These are phyloP conservation scores for Dendrolimus kikuchii DNA, from an alignment of 1,140 invertebrate species.

Conservation along the genomic window DNA sequence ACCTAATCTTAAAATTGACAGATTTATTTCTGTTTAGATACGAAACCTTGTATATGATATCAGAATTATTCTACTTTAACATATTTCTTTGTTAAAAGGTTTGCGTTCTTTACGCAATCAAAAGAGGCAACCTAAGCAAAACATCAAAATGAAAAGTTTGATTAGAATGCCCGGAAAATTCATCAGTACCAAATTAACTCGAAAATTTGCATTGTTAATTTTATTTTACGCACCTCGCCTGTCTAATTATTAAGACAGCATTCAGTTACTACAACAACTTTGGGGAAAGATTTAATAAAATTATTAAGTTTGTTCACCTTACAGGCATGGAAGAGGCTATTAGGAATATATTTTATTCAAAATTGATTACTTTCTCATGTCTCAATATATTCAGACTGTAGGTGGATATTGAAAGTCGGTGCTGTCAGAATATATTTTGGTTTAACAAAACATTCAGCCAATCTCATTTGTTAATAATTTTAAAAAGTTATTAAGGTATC, in stretches of 20 bases:
- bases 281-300: constrained; percentile 15
- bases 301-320: constrained; percentile 13
- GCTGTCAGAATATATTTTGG: too few relatives aligned
- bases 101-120: constrained; percentile 3
- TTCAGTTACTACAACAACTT: constrained; percentile 4
- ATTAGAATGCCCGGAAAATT: constrained; percentile 17
- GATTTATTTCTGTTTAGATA: too few relatives aligned
- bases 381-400: too few relatives aligned
- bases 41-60: too few relatives aligned
- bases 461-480: too few relatives aligned
- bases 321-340: neutral
- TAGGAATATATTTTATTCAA: neutral
- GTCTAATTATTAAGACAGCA: constrained; percentile 18
- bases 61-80: too few relatives aligned
- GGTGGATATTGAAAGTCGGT: too few relatives aligned
- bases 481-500: too few relatives aligned
- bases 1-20: too few relatives aligned
- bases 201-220: constrained; percentile 31
- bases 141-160: constrained; percentile 12
- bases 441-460: too few relatives aligned
- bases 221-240: constrained; percentile 23
- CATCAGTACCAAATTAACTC: constrained; percentile 28
- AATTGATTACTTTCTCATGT: too few relatives aligned
- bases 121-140: constrained; percentile 6
- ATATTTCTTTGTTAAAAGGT: too few relatives aligned